Evolutionary conservation across 2,888 invertebrate species (phyloP), one percentile per base, ranked within the genome.

Genomic region (Tridacna gigas): DNA sequence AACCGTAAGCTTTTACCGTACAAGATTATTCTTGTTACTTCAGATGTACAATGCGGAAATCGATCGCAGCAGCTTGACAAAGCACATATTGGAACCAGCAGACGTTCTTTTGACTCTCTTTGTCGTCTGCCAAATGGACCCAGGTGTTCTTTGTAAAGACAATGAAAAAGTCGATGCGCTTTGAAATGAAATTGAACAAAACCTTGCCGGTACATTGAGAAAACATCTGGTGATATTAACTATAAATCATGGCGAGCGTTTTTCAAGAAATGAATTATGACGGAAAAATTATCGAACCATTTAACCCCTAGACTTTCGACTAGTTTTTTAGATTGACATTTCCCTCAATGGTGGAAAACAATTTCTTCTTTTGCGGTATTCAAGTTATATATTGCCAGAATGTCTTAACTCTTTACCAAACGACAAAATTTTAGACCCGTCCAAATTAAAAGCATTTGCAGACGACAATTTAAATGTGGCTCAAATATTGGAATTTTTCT

Each of bases 211-310:
- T 22, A 51, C 13, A n/a, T 48, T 45, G n/a, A 25, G 56, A 71
- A 71, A 71, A 71, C 71, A 71, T 71, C 71, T 71, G 71, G 71
- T 71, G 22, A 71, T 71, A 71, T 51, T 71, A 71, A 71, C 22
- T 12, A 18, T 5, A 47, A 47, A 65, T 65, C 65, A 26, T 56
- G 65, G 37, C 37, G 37, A 37, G 37, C 37, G 37, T 37, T 37
- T 37, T 37, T 37, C 37, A 37, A 4, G 37, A 37, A 37, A 37
- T 37, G 37, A 37, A 37, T 37, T 37, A 37, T 37, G 37, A 37
- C 7, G 56, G 18, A 56, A 56, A 20, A 15, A 56, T 56, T 20
- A 56, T 56, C 20, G 56, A 56, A 11, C 20, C 56, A 56, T 20
- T 15, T 56, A 15, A 56, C 56, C 56, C 37, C 37, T 37, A 4